phyloP scores from a whole-genome alignment of 2,888 invertebrate species.

The Stictocephala bisonia region DNA sequence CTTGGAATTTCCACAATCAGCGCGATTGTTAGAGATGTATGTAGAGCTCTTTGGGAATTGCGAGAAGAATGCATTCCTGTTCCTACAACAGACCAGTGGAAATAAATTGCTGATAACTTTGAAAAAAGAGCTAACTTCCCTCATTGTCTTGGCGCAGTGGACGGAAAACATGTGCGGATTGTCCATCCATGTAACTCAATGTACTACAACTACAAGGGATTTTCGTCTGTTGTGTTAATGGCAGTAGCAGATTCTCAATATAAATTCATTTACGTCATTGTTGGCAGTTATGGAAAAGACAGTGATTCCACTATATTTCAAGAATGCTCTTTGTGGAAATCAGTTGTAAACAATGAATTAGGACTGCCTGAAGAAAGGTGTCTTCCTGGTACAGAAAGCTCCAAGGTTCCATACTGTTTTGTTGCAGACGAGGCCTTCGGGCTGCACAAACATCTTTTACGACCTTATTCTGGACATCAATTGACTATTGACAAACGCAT shows the following conservation, averaged over 20 bases:
- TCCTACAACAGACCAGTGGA: too few species aligned
- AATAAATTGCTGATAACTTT: slow-evolving; percentile 47
- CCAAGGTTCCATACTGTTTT: slow-evolving; percentile 56
- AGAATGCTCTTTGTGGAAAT: slow-evolving; percentile 49
- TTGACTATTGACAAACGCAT: slow-evolving; percentile 51
- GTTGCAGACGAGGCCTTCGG: slow-evolving; percentile 59
- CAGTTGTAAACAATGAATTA: slow-evolving; percentile 50
- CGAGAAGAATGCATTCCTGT: slow-evolving; percentile 49
- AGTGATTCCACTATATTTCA: slow-evolving; percentile 60
- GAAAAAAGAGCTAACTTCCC: slow-evolving; percentile 49
- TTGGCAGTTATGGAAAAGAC: slow-evolving; percentile 60
- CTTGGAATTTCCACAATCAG: slow-evolving; percentile 61
- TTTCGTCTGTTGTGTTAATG: slow-evolving; percentile 49
- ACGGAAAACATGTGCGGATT: slow-evolving; percentile 50
- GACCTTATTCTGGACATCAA: slow-evolving; percentile 51
- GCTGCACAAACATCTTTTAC: slow-evolving; percentile 51
- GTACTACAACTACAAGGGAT: slow-evolving; percentile 50
- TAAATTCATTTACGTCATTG: slow-evolving; percentile 57
- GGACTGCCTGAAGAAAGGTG: slow-evolving; percentile 53
- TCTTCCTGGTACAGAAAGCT: slow-evolving; percentile 55
- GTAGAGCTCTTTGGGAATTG: slow-evolving; percentile 51
- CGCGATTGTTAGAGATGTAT: slow-evolving; percentile 60
- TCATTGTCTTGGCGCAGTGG: slow-evolving; percentile 49
- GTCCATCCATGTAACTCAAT: slow-evolving; percentile 48
- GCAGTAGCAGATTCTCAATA: slow-evolving; percentile 49